Percentiles rank a stretch among this genome's conserved stretches.
phyloP scores from a whole-genome alignment of 2,113 vertebrate species.

The Antechinus flavipes region DNA sequence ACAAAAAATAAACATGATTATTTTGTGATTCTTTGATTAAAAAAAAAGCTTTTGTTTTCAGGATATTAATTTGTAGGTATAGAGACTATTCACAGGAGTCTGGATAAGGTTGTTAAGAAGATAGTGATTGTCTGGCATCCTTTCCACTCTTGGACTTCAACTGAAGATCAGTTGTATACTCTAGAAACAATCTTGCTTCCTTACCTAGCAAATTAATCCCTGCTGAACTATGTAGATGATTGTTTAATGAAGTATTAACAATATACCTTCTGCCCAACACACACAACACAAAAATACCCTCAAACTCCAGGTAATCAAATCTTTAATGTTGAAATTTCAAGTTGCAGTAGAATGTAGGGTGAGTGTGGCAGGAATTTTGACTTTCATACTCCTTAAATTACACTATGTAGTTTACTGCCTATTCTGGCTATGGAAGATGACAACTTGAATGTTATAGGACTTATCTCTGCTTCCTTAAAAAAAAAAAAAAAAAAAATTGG shows the following conservation, averaged over 20 bases:
- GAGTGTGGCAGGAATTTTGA: not conserved
- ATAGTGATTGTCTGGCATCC: not conserved
- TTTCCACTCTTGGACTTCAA: not conserved
- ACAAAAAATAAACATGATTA: not conserved
- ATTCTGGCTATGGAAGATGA: not conserved
- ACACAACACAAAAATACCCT: not conserved
- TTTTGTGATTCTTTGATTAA: not conserved
- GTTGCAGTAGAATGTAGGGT: not conserved
- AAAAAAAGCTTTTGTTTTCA: not conserved
- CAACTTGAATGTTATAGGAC: not conserved
- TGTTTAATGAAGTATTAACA: not conserved
- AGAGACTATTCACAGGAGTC: not conserved
- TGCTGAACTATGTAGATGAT: not conserved
- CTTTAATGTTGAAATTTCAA: not conserved
- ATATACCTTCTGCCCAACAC: no score
- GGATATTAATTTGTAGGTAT: not conserved
- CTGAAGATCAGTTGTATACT: not conserved
- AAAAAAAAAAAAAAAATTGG: not conserved
- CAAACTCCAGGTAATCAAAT: not conserved
- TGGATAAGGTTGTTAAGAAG: not conserved
- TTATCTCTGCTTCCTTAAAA: not conserved
- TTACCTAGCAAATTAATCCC: not conserved
- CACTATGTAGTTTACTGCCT: no score
- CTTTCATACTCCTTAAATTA: not conserved
- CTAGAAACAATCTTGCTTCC: not conserved